Conservation (phyloP, 2,888 invertebrate species). For the Pachymerium ferrugineum region DNA sequence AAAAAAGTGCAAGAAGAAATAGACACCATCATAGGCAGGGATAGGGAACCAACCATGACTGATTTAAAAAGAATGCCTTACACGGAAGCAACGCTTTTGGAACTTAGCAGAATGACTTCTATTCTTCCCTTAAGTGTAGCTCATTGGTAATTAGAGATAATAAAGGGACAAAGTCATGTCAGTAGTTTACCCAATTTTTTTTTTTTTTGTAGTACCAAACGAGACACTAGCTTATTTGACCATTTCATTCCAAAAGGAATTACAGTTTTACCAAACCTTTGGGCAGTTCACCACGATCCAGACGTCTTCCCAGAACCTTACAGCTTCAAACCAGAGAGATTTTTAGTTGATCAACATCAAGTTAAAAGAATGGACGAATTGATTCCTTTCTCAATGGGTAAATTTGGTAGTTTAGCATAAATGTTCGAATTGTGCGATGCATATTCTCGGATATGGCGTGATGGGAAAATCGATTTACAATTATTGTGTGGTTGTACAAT, state of each 20-base stretch:
- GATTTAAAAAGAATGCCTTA: conserved; percentile 12
- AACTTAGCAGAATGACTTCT: background rate
- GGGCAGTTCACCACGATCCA: background rate
- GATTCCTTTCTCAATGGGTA: background rate
- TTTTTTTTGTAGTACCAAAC: background rate
- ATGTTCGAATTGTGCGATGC: too few species aligned
- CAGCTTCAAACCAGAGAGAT: background rate
- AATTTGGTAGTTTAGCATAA: too few species aligned
- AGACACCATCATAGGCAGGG: background rate
- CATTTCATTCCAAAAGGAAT: background rate
- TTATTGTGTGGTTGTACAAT: too few species aligned
- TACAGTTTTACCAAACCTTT: background rate
- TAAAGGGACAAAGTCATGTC: too few species aligned
- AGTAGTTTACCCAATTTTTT: background rate
- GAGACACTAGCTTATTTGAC: background rate
- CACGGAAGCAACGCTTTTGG: background rate
- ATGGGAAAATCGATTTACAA: too few species aligned
- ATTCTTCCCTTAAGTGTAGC: background rate
- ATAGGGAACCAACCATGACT: background rate
- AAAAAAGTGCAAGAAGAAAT: background rate
- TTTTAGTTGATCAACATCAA: background rate
- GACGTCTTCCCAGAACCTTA: background rate
- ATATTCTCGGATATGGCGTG: too few species aligned
- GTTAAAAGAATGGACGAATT: background rate
- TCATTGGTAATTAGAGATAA: background rate